Evolutionary conservation across 2,888 invertebrate species (phyloP).

Genomic region (Crossocerus cetratus): DNA sequence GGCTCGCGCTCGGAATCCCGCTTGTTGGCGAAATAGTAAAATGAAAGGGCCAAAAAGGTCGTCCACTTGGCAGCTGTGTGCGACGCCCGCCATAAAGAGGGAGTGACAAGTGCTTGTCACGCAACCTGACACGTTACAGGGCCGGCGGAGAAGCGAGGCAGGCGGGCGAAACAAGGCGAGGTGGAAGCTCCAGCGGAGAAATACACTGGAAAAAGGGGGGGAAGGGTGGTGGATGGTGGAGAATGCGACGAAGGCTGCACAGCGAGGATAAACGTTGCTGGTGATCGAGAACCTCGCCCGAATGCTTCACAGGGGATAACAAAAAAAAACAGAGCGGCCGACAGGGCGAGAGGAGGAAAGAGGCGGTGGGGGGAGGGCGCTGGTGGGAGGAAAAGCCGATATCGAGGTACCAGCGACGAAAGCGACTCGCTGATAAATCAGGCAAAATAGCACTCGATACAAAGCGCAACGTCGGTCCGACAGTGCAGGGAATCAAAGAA

Average conservation of each 20-base stretch:
- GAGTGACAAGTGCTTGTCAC: constrained; percentile 55
- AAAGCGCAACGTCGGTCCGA: constrained; percentile 53
- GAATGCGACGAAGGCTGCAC: constrained; percentile 45
- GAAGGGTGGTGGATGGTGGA: constrained; percentile 14
- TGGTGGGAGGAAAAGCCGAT: constrained; percentile 42
- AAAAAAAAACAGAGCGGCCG: constrained; percentile 10
- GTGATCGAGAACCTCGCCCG: constrained; percentile 54
- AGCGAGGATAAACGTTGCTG: constrained; percentile 54
- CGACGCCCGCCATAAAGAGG: constrained; percentile 27
- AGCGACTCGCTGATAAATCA: constrained; percentile 58
- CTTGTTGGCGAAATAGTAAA: constrained; percentile 19
- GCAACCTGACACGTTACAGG: constrained; percentile 38
- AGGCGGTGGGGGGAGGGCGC: too few relatives aligned
- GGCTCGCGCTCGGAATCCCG: neutral
- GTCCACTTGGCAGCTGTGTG: constrained; percentile 12
- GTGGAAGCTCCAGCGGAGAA: constrained; percentile 19
- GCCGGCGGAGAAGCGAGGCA: constrained; percentile 30
- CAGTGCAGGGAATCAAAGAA: constrained; percentile 18
- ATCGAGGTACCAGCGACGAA: constrained; percentile 51
- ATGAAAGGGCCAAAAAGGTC: constrained; percentile 29
- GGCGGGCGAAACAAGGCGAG: constrained; percentile 1
- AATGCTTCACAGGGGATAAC: constrained; percentile 47
- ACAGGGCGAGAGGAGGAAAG: neutral
- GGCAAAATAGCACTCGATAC: constrained; percentile 56
- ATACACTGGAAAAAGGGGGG: constrained; percentile 18